Percentiles rank a stretch among this genome's conserved stretches.
phyloP scores from a whole-genome alignment of 2,888 invertebrate genomes.

The Catocala nupta region DNA sequence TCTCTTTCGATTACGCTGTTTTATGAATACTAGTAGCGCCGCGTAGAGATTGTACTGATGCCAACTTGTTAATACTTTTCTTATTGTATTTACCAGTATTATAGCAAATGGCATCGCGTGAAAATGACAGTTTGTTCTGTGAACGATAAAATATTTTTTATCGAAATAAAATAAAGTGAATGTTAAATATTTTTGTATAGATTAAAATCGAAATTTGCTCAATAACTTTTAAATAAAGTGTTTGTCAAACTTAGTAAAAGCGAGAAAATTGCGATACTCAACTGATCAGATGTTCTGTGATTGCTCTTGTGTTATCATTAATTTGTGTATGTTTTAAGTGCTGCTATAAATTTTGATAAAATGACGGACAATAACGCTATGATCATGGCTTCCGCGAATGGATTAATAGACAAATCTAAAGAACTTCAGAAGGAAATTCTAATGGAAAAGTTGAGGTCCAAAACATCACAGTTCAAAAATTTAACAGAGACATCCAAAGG shows the following conservation, averaged over 20 bases:
- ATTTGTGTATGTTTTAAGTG: slow-evolving; percentile 53
- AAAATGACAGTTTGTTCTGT: slow-evolving; percentile 65
- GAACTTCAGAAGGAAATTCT: slow-evolving; percentile 92
- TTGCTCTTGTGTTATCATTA: slow-evolving; percentile 58
- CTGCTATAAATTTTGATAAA: slow-evolving; percentile 44
- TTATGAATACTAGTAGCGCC: slow-evolving; percentile 28
- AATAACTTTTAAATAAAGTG: slow-evolving; percentile 18
- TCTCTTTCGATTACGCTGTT: slow-evolving; percentile 36
- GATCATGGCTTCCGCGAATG: slow-evolving; percentile 70
- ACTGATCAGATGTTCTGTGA: slow-evolving; percentile 64
- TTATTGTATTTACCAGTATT: slow-evolving; percentile 33
- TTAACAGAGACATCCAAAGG: slow-evolving; percentile 95
- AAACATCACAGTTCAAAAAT: slow-evolving; percentile 93
- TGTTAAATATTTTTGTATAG: slow-evolving; percentile 34
- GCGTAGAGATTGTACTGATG: slow-evolving; percentile 7
- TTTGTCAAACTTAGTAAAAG: slow-evolving; percentile 20
- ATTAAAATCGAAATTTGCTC: slow-evolving; percentile 28
- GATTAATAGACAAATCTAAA: slow-evolving; percentile 79
- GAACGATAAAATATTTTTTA: slow-evolving; percentile 47
- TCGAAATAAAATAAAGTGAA: slow-evolving; percentile 30
- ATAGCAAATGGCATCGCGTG: slow-evolving; percentile 71
- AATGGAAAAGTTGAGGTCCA: slow-evolving; percentile 96
- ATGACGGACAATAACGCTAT: slow-evolving; percentile 76
- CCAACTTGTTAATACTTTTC: slow-evolving; percentile 21
- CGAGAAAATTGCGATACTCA: slow-evolving; percentile 39